A percentile compares a stretch with the other conserved stretches of the same genome.
Conservation (phyloP, 2,888 invertebrate species). For the Cosmopolites sordidus region DNA sequence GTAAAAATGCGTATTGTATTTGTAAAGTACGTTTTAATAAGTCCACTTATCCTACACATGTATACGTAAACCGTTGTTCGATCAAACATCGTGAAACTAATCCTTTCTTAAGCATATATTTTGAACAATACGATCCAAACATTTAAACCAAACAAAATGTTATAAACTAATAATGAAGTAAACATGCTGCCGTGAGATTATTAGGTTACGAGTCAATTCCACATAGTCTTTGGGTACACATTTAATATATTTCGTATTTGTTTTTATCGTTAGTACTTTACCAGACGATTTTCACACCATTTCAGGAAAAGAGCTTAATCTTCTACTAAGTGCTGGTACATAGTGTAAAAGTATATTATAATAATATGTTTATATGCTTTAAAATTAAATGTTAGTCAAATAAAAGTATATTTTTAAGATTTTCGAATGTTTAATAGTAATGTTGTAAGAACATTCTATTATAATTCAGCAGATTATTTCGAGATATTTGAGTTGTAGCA, state of each 20-base stretch:
- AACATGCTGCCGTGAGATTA: conserved; percentile 29
- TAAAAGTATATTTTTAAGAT: too few relatives aligned
- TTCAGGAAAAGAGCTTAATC: neutral
- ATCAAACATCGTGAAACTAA: conserved; percentile 21
- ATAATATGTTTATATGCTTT: too few relatives aligned
- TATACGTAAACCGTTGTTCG: too few relatives aligned
- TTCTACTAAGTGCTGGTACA: neutral
- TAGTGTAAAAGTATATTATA: too few relatives aligned
- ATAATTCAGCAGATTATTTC: too few relatives aligned
- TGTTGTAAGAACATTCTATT: too few relatives aligned
- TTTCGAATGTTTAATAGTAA: too few relatives aligned
- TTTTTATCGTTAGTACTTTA: neutral
- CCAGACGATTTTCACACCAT: neutral
- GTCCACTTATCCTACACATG: too few relatives aligned
- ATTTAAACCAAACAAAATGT: conserved; percentile 33
- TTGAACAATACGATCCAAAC: conserved; percentile 24
- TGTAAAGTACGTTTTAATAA: too few relatives aligned
- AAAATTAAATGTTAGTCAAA: too few relatives aligned
- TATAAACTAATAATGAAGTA: conserved; percentile 38
- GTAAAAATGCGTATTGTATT: too few relatives aligned
- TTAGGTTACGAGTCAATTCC: conserved; percentile 15
- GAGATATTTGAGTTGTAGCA: too few relatives aligned
- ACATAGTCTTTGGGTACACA: neutral
- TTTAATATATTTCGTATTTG: neutral
- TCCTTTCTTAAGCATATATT: conserved; percentile 24